Evolutionary conservation across 1,140 invertebrate genomes (phyloP).

Genomic region (Drosophila tristis): DNA sequence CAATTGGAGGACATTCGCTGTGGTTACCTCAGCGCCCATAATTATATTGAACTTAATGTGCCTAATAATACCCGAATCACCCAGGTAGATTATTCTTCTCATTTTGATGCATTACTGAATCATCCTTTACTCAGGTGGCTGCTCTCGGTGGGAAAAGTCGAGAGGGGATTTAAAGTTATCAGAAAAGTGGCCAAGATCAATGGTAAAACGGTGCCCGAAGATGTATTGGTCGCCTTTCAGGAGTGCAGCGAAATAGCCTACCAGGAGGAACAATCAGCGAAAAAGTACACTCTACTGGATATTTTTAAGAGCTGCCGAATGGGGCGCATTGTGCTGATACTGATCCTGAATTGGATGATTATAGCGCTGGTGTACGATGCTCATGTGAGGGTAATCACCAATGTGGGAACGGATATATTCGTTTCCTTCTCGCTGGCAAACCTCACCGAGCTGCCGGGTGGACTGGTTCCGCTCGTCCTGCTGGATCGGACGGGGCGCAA

Average conservation of each 20-base stretch:
- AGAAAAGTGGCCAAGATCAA: conserved; percentile 92
- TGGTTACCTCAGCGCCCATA: conserved; percentile 89
- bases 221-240: conserved; percentile 89
- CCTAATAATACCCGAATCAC: conserved; percentile 91
- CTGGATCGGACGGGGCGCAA: conserved; percentile 92
- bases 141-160: conserved; percentile 91
- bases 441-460: conserved; percentile 89
- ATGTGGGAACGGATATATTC: conserved; percentile 91
- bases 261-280: conserved; percentile 87
- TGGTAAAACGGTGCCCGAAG: conserved; percentile 88
- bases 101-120: neutral
- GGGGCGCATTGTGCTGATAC: conserved; percentile 88
- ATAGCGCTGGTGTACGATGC: conserved; percentile 94
- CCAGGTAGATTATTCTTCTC: conserved; percentile 84
- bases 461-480: conserved; percentile 90
- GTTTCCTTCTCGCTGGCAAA: conserved; percentile 93
- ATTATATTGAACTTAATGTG: conserved; percentile 88
- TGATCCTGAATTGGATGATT: conserved; percentile 93
- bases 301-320: conserved; percentile 90
- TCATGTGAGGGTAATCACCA: conserved; percentile 92
- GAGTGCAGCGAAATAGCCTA: conserved; percentile 66
- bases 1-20: conserved; percentile 89
- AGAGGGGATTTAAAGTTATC: conserved; percentile 90
- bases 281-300: conserved; percentile 90
- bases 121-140: conserved; percentile 88